Evolutionary conservation across 2,113 vertebrate species (phyloP), one percentile per base, ranked within the genome.

Genomic region (Nibea albiflora): DNA sequence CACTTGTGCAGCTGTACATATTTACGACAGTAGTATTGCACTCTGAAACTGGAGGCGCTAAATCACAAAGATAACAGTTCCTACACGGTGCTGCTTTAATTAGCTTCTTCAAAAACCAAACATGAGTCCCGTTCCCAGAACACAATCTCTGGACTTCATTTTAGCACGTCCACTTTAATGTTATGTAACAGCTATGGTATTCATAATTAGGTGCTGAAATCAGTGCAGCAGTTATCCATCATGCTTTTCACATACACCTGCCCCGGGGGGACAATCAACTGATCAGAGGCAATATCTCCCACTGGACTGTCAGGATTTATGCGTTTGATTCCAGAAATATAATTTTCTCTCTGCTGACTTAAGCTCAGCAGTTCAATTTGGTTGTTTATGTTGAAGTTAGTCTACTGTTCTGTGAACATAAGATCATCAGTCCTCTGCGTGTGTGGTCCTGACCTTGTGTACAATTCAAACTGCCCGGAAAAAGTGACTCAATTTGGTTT

Each of bases 231-330:
- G 54, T 76, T 28, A 67, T 77, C 22, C 42, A 16, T 82, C 4
- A 47, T 62, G 46, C 6, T 26, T 74, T 31, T 58, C 44, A 39
- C 44, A 64, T 31, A 76, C 58, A 62, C 28, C 42, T 35, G 66
- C 50, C 82, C 75, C 80, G 24, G 19, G 63, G 74, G 49, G 4
- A 57, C 61, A 61, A 65, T 73, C 8, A 44, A 62, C 65, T 63
- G 28, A 62, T 71, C 68, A 80, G 44, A 63, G 53, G 46, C 31
- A 46, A 69, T 56, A 14, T 70, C 58, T 84, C 80, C 67, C 79
- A 63, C 69, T 39, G 44, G 76, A 57, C 60, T 19, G 12, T 70
- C 72, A 61, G 12, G 44, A 20, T 85, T 74, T 66, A 31, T 56
- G 17, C 63, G 24, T 83, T 67, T 85, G 16, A 65, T 84, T 80